Evolutionary conservation across 2,888 invertebrate genomes (phyloP), one percentile per base, ranked within the genome.

Genomic region (Schizaphis graminum): DNA sequence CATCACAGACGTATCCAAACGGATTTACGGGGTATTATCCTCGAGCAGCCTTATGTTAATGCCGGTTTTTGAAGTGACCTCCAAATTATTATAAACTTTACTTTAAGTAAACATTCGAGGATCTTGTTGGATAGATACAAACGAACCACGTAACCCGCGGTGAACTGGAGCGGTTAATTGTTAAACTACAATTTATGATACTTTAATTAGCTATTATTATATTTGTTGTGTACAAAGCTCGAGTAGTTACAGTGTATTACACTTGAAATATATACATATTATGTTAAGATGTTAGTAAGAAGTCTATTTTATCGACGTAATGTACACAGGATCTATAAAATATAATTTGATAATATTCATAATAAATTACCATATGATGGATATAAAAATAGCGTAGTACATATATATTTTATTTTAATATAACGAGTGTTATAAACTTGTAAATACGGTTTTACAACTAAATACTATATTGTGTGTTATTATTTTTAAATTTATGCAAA

Each of bases 81-180:
- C 28, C 44, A n/a, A 85, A 90, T 53, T 47, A 16, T 53, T 53
- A 49, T 91, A 85, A 91, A 84, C 85, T 85, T 85, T 85, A 16
- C 11, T n/a, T 56, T 47, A n/a, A 21, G 53, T 56, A n/a, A 91
- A 13, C n/a, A 57, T 56, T 56, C 10, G 53, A 21, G 16, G 84
- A 85, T 85, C 56, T 11, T 21, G 8, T 56, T 21, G 56, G n/a
- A 91, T 53, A 41, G 35, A 56, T 41, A 84, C 84, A 21, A 84
- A 84, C 53, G 4, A 28, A 21, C 21, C 44, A 10, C 56, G 44
- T 91, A 88, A 85, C 28, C 53, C 56, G 35, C 13, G n/a, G 56
- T 24, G 28, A 85, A 89, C 89, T 11, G n/a, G n/a, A 91, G 44
- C 44, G 84, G 26, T 44, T 56, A 91, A 91, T 56, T 85, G 28